These are phyloP conservation scores for Apoderus coryli DNA, from an alignment of 2,888 invertebrate genomes.

Conservation along the genomic window DNA sequence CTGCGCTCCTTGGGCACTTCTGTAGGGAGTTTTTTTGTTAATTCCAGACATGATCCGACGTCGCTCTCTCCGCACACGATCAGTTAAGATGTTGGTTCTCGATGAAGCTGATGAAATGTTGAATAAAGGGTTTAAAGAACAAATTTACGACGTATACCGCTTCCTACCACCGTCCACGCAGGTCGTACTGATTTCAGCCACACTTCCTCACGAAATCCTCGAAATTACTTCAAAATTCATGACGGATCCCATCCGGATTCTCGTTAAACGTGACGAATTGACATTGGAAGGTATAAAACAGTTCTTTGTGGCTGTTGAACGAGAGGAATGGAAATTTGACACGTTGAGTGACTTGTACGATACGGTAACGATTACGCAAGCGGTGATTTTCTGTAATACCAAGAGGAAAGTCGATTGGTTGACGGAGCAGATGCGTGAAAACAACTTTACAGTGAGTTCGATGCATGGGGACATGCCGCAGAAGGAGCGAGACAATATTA, in stretches of 20 bases:
- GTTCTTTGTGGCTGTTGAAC: conserved; percentile 97
- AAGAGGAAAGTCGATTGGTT: conserved; percentile 97
- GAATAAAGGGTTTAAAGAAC: conserved; percentile 98
- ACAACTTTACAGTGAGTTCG: conserved; percentile 96
- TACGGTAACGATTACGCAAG: conserved; percentile 96
- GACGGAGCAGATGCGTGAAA: conserved; percentile 97
- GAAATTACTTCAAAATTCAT: conserved; percentile 99
- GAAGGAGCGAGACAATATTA: conserved; percentile 95
- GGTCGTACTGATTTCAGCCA: conserved; percentile 92
- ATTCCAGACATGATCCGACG: conserved; percentile 78
- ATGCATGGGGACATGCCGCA: conserved; percentile 99
- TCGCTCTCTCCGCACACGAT: conserved; percentile 72
- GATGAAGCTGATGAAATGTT: conserved; percentile 99
- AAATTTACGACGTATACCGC: conserved; percentile 98
- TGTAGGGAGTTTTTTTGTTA: background rate
- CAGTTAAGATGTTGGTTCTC: conserved; percentile 92
- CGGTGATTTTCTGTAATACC: conserved; percentile 98
- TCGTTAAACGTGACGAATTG: conserved; percentile 99
- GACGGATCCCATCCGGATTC: conserved; percentile 97
- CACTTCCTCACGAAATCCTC: conserved; percentile 95
- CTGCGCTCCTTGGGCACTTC: background rate
- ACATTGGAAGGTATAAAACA: conserved; percentile 99
- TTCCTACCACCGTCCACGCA: conserved; percentile 95
- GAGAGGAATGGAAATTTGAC: conserved; percentile 99
- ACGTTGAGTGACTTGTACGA: conserved; percentile 97